Evolutionary conservation across 2,888 invertebrate genomes (phyloP).

Genomic region (Leptothorax acervorum): DNA sequence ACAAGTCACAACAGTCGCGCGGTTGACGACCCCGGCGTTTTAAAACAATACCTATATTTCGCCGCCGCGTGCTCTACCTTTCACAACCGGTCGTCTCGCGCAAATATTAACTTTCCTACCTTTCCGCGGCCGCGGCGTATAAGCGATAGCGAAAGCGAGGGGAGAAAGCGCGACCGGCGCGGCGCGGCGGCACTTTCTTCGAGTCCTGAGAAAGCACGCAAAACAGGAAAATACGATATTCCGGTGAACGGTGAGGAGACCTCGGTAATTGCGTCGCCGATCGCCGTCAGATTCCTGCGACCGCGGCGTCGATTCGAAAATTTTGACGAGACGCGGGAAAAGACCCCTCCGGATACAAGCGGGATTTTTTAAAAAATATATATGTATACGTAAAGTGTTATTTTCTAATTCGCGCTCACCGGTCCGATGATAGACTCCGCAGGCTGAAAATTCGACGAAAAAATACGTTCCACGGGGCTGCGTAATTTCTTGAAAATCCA

Average conservation of each 20-base stretch:
- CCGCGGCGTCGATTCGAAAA: neutral
- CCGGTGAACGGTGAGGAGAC: neutral
- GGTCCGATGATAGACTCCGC: neutral
- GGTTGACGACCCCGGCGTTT: constrained; percentile 12
- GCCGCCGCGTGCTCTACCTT: constrained; percentile 28
- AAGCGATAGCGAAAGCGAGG: constrained; percentile 73
- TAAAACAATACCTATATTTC: constrained; percentile 35
- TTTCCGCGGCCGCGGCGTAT: constrained; percentile 12
- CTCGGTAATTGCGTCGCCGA: neutral
- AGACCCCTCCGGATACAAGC: neutral
- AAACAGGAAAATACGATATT: neutral
- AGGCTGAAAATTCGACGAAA: neutral
- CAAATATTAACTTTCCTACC: constrained; percentile 28
- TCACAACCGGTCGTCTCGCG: constrained; percentile 29
- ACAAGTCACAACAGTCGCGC: neutral
- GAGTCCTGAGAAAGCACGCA: constrained; percentile 50
- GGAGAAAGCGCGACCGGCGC: constrained; percentile 70
- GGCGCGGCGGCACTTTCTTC: constrained; percentile 49
- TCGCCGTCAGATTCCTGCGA: neutral
- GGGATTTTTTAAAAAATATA: no score
- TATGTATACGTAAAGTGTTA: neutral
- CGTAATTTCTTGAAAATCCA: constrained; percentile 5
- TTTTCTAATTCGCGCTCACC: neutral
- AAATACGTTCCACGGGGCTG: neutral
- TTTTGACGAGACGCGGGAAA: neutral